Base-by-base conservation (phyloP, 2,888 invertebrate genomes). In the Ellobium chinense region DNA sequence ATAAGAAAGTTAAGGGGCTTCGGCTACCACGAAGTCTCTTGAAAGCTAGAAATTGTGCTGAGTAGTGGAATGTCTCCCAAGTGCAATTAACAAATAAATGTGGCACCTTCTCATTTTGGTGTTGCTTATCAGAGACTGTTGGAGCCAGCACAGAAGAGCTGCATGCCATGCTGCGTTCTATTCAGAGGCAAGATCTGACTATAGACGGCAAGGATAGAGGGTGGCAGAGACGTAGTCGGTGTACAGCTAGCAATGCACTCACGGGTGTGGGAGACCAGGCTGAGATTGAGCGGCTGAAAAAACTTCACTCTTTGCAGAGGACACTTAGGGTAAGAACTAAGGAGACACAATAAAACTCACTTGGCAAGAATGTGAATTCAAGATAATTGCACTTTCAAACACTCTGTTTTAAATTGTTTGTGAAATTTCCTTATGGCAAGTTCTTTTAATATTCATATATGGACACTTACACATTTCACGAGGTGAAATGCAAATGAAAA, bases 201-300 rank as follows among this genome's bases (percentile, higher is more conserved):
- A 85, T 91, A 58, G 88, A 86, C 82, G 90, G 90, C 34, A 87
- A 86, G 75, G 85, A 89, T 80, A 84, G 83, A 54, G 81, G 83
- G 39, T 80, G 89, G 39, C 85, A 87, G 46, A 88, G 87, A 39
- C 82, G 79, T 29, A 82, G 86, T 36, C 82, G 85, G 60, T 83
- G 85, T 31, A 74, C 83, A 21, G 85, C 83, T 27, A 68, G 80
- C 29, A 58, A 54, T 18, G 24, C 65, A 1, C 69, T 83, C 21
- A 83, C 78, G 21, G 76, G 76, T 24, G 58, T 65, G 1, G 68
- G 81, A 0, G 63, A 87, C 1, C 84, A 81, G 24, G 86, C 84
- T 76, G 77, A 84, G 34, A 24, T 88, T 24, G 83, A 87, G 24
- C 87, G 83, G 77, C 79, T 87, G 54, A 88, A 85, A 73, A 86